phyloP scores from a whole-genome alignment of 2,113 vertebrate species.

The Neogobius melanostomus region DNA sequence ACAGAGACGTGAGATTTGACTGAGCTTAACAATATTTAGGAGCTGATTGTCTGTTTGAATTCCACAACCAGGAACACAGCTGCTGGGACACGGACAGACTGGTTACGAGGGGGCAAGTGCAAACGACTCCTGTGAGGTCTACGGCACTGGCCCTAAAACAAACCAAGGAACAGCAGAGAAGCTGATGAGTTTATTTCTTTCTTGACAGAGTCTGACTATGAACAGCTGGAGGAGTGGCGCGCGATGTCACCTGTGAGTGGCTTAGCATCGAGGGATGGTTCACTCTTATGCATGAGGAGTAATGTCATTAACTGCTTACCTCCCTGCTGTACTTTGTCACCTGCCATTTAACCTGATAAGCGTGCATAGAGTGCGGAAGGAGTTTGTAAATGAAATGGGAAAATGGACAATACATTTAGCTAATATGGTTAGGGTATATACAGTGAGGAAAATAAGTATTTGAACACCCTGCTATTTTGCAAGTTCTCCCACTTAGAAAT shows the following conservation, averaged over 20 bases:
- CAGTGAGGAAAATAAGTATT: too few species aligned
- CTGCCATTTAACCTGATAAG: slow-evolving; percentile 11
- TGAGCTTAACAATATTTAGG: slow-evolving; percentile 56
- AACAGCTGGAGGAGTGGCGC: slow-evolving; percentile 28
- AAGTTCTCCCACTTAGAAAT: too few species aligned
- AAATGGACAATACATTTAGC: too few species aligned
- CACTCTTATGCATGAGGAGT: background rate
- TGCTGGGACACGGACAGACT: slow-evolving; percentile 35
- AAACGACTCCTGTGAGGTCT: slow-evolving; percentile 49
- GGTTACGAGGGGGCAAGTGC: slow-evolving; percentile 18
- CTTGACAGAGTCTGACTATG: background rate
- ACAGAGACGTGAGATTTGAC: slow-evolving; percentile 37
- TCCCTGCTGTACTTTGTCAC: slow-evolving; percentile 10
- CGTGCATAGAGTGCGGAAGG: slow-evolving; percentile 1
- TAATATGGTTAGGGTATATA: too few species aligned
- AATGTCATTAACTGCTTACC: slow-evolving; percentile 30
- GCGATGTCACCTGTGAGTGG: slow-evolving; percentile 32
- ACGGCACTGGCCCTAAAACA: slow-evolving; percentile 32
- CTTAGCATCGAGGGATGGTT: slow-evolving; percentile 28
- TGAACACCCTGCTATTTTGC: too few species aligned
- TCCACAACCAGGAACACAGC: slow-evolving; percentile 54
- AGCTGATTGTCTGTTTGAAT: slow-evolving; percentile 52
- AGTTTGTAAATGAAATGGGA: background rate
- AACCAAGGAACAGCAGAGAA: slow-evolving; percentile 39
- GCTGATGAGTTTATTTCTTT: slow-evolving; percentile 43